Evolutionary conservation across 2,888 invertebrate genomes (phyloP), one percentile per base, ranked within the genome.

Genomic region (Craniophora ligustri): DNA sequence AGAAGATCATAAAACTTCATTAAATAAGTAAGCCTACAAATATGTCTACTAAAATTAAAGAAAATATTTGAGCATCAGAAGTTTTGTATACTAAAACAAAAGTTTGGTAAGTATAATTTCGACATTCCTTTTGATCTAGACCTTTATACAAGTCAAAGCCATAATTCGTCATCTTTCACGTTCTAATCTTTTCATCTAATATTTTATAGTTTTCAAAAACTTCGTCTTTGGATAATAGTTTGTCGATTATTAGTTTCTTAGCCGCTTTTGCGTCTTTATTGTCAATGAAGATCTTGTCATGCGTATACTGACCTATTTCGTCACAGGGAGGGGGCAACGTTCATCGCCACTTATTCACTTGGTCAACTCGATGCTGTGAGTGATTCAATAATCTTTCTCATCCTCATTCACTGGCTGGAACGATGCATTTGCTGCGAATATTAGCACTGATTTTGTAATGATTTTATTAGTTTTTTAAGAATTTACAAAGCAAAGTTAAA

Each of bases 341-440:
- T 67, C 61, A 45, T 50, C 44, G 19, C 69, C 72, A 71, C 62
- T 71, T 71, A 71, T 71, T 54, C 70, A 71, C 72, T 71, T 70
- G 72, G 7, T 10, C 11, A 42, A 7, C 39, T 46, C 57, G 54
- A 68, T 55, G 23, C 34, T 32, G 8, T 47, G 51, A 64, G 54
- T 44, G 54, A 68, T 58, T 62, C 65, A 18, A 53, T 72, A 72
- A 71, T 58, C 55, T 50, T 31, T 54, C 7, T 32, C 70, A 66
- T 71, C 70, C 70, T 63, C 41, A 49, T 63, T 63, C 45, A 32
- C 39, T 61, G 28, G 31, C 34, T 41, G 23, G 13, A 11, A 35
- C 26, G 15, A 36, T 42, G 42, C 48, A 46, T 61, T 36, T 61
- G 44, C 39, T 50, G 45, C 46, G 10, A 57, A 61, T 61, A 51